Evolutionary conservation across 1,140 invertebrate species (phyloP).

Genomic region (Neodiprion pinetum): DNA sequence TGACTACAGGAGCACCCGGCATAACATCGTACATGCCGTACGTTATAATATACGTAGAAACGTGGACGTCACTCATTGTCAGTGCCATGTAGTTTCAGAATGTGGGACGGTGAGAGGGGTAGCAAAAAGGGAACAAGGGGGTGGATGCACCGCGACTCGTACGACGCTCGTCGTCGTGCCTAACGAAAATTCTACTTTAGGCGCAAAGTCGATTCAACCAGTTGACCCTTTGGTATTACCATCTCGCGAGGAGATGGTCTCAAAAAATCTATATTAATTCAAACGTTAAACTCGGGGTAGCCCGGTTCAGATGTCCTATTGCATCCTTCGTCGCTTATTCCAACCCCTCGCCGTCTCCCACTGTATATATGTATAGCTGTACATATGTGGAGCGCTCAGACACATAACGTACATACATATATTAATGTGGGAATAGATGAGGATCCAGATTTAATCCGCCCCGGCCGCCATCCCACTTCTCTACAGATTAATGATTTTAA

Average conservation of each 20-base stretch:
- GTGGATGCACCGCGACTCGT: not conserved
- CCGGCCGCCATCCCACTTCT: not conserved
- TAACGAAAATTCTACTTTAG: not conserved
- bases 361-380: too few relatives aligned
- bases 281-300: not conserved
- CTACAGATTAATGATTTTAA: not conserved
- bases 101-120: not conserved
- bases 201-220: not conserved
- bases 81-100: not conserved
- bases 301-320: not conserved
- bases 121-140: not conserved
- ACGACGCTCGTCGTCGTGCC: not conserved
- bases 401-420: not conserved
- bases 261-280: not conserved
- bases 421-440: not conserved
- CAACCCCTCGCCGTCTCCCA: too few relatives aligned
- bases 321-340: too few relatives aligned
- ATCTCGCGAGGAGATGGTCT: not conserved
- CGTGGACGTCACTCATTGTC: too few relatives aligned
- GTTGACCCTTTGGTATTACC: not conserved
- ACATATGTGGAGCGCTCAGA: too few relatives aligned
- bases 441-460: not conserved
- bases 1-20: not conserved
- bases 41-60: not conserved
- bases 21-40: not conserved